These are phyloP conservation scores for Saccostrea glomerata DNA, from an alignment of 1,140 invertebrate genomes.

Conservation along the genomic window DNA sequence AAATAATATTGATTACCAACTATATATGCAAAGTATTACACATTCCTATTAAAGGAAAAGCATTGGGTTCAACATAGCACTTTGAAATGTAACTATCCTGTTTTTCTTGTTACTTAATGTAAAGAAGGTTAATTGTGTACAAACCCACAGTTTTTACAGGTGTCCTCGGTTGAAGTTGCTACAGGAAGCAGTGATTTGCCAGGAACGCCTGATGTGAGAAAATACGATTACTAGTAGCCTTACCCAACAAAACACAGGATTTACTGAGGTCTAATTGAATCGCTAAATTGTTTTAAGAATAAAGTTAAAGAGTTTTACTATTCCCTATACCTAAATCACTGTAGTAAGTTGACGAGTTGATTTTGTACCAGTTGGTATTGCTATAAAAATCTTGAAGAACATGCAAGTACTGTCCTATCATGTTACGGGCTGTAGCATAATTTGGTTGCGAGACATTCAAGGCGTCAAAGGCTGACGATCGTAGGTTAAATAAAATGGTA, in stretches of 20 bases:
- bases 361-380: constrained; percentile 55
- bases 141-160: constrained; percentile 45
- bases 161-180: background rate
- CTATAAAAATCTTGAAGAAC: constrained; percentile 53
- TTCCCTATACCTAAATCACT: constrained; percentile 12
- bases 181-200: background rate
- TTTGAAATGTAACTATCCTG: background rate
- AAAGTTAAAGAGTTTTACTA: no score
- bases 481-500: background rate
- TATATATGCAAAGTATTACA: no score
- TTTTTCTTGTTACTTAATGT: background rate
- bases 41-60: background rate
- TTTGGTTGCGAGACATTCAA: constrained; percentile 22
- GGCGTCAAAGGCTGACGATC: constrained; percentile 9
- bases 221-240: background rate
- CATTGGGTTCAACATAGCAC: background rate
- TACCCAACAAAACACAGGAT: background rate
- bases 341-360: background rate
- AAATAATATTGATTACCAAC: no score
- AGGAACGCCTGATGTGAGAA: background rate
- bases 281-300: no score
- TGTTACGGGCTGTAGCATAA: constrained; percentile 28
- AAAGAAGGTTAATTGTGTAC: background rate
- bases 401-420: constrained; percentile 51
- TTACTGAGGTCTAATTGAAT: no score